Evolutionary conservation across 2,797 vertebrate genomes (phyloP), one percentile per base, ranked within the genome.

Genomic region (Tenualosa thibaudeaui): DNA sequence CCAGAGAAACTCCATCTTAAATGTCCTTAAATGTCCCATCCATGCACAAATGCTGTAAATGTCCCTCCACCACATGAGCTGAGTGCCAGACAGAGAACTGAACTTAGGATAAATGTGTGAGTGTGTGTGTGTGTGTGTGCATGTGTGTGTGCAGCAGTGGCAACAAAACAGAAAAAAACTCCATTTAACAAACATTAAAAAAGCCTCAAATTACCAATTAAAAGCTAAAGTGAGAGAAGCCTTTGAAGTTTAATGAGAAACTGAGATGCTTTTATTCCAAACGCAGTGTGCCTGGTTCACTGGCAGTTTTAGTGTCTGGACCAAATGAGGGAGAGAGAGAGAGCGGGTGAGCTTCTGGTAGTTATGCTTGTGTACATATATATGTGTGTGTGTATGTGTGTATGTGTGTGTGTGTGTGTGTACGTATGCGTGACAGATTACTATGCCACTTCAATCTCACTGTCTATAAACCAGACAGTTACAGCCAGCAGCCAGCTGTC

Each of bases 231-330:
- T 88, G 86, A 37, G 81, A 84, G 83, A 87, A 84, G 87, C 43
- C 89, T 90, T 93, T 92, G 88, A 92, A 92, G 90, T 90, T 84
- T 81, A 89, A 89, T 83, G 78, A 84, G n/a, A n/a, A 49, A 81
- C 84, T 84, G 86, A 86, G 22, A 13, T 87, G 83, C 87, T 85
- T 85, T 89, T 81, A 60, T 65, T 83, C 86, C 86, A 81, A 84
- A 56, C 85, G 82, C 46, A 0, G 62, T 86, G 86, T 85, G 88
- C 65, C 85, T 68, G 83, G 86, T 90, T 86, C 54, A 86, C 58
- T 12, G 68, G 26, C 65, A 71, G 12, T 31, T 31, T 9, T 17
- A 31, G 8, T 75, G 68, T 40, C 68, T 17, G 65, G 65, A 71
- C 65, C 13, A 13, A 71, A 6, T 3, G 24, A 68, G 62, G 24